These are phyloP conservation scores for Philonicus albiceps DNA, from an alignment of 2,888 invertebrate genomes.

Conservation along the genomic window DNA sequence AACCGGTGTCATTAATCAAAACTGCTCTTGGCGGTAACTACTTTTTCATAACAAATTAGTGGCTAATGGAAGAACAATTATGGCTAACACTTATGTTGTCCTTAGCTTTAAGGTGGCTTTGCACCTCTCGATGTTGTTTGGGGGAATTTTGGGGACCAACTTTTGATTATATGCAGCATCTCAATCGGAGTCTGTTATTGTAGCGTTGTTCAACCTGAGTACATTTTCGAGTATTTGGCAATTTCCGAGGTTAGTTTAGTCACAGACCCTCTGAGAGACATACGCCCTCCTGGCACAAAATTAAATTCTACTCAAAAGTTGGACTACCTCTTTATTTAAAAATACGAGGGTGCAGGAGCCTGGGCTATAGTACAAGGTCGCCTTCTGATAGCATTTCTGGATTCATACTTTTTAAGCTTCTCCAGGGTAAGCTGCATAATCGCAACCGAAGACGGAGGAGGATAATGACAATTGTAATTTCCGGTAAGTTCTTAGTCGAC, in stretches of 20 bases:
- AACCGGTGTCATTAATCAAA: not conserved
- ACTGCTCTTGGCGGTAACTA: not conserved
- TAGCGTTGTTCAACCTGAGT: not conserved
- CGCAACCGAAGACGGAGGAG: not conserved
- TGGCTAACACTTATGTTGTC: not conserved
- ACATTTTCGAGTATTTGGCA: not conserved
- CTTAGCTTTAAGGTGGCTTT: not conserved
- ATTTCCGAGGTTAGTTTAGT: not conserved
- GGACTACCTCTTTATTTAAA: not conserved
- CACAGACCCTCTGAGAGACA: not conserved
- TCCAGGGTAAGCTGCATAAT: not conserved
- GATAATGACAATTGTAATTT: not conserved
- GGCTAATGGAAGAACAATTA: slow-evolving; percentile 5
- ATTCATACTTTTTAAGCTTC: not conserved
- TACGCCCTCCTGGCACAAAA: not conserved
- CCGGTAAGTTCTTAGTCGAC: not conserved
- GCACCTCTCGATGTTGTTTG: not conserved
- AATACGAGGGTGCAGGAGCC: not conserved
- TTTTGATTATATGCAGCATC: not conserved
- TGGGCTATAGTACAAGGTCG: not conserved
- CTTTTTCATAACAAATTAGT: slow-evolving; percentile 1
- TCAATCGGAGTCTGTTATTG: not conserved
- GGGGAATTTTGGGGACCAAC: not conserved
- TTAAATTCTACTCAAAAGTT: not conserved
- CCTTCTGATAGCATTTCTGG: not conserved